Base-by-base conservation (phyloP, 2,888 invertebrate species). In the Agrotis clavis region DNA sequence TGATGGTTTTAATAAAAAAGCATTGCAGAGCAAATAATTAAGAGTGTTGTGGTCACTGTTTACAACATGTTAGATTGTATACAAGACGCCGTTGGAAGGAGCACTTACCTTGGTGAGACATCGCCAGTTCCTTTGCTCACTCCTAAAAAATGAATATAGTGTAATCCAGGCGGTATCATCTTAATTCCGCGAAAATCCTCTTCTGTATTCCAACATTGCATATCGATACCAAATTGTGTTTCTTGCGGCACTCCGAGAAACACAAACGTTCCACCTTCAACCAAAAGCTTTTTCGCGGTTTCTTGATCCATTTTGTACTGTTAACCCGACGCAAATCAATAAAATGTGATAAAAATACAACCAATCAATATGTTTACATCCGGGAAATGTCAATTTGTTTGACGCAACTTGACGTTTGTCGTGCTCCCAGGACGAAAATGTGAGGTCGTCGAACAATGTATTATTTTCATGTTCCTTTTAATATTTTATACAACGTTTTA, bases 81-180 rank as follows among this genome's bases (percentile, higher is more conserved):
- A 64, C 11, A 9, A 48, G 1, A 45, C 4, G 25, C 19, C 48
- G 21, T n/a, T 53, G 21, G 19, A 62, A 54, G 45, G 25, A 68
- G 47, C 63, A 82, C 84, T 85, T 83, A 97, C 92, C 98, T 96
- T 18, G 98, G 98, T 3, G 98, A 97, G 9, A 97, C 94, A 86
- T 98, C 97, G 0, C 97, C 97, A 65, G 97, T 97, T 1, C 94
- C 94, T 81, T 95, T 94, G 87, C 97, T 97, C 18, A 97, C 96
- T 80, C 97, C 97, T 96, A 98, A 98, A 91, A 98, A 99, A 95
- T 99, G 99, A 19, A 99, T 96, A 90, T 98, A 99, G 93, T 99
- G 99, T 67, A 99, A 95, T 9, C 99, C 99, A 1, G 99, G 99
- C 0, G 99, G 99, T 87, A 99, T 99, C 99, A 99, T 99, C 97